A percentile compares a stretch with the other conserved stretches of the same genome.
phyloP scores from a whole-genome alignment of 2,797 vertebrate species.

The Notamacropus eugenii region DNA sequence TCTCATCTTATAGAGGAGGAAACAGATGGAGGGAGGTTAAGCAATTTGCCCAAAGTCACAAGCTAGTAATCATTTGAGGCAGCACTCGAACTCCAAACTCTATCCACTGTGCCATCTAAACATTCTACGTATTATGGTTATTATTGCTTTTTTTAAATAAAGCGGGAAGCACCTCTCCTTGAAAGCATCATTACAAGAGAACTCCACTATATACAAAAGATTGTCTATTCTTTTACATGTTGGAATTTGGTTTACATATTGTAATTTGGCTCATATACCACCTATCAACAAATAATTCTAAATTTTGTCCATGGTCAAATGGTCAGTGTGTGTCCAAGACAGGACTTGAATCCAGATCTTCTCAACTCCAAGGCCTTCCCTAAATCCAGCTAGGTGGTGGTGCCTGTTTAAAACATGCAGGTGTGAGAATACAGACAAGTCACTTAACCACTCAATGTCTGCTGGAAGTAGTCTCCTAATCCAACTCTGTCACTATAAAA shows the following conservation, averaged over 20 bases:
- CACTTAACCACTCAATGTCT: background rate
- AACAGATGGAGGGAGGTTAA: background rate
- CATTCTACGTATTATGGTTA: background rate
- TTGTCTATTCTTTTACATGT: background rate
- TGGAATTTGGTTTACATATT: background rate
- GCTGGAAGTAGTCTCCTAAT: background rate
- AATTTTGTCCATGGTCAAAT: background rate
- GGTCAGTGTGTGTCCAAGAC: background rate
- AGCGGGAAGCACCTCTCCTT: background rate
- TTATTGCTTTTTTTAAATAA: background rate
- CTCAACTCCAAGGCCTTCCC: background rate
- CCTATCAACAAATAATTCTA: background rate
- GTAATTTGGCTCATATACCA: background rate
- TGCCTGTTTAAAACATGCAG: background rate
- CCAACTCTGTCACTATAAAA: background rate
- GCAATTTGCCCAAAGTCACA: background rate
- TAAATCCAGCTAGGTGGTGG: background rate
- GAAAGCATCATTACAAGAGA: background rate
- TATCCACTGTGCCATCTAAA: background rate
- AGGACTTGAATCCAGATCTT: background rate
- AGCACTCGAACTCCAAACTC: background rate
- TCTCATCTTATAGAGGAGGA: background rate
- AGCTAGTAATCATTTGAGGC: background rate
- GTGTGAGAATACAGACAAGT: background rate
- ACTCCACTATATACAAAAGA: background rate